phyloP scores from a whole-genome alignment of 2,888 invertebrate species.

The Aethes cnicana region DNA sequence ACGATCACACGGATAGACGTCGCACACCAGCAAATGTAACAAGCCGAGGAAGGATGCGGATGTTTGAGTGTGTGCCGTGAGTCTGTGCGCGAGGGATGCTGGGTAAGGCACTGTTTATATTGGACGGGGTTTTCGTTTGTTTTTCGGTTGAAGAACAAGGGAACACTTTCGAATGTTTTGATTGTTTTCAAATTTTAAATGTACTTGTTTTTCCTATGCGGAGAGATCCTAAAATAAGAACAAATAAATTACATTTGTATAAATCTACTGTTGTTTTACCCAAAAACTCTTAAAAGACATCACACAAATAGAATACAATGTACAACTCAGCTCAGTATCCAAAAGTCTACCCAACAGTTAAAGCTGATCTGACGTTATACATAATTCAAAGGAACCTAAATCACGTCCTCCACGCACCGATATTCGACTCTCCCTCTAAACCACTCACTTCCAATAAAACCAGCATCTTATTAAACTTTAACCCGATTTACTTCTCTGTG shows the following conservation, averaged over 20 bases:
- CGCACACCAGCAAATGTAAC: slow-evolving; percentile 49
- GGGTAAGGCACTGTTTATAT: slow-evolving; percentile 57
- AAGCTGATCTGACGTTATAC: too few species aligned
- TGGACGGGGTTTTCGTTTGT: slow-evolving; percentile 36
- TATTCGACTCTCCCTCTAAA: too few species aligned
- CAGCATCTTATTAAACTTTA: slow-evolving; percentile 53
- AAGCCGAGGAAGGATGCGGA: slow-evolving; percentile 51
- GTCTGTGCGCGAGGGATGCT: slow-evolving; percentile 65
- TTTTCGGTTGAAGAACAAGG: slow-evolving; percentile 4
- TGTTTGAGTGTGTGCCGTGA: slow-evolving; percentile 38
- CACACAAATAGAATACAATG: too few species aligned
- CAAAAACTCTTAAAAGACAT: too few species aligned
- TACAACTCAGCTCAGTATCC: too few species aligned
- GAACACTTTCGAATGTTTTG: slow-evolving; percentile 9
- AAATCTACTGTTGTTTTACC: too few species aligned
- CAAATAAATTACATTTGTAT: too few species aligned
- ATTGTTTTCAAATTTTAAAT: slow-evolving; percentile 5
- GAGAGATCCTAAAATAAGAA: too few species aligned
- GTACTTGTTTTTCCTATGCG: slow-evolving; percentile 30
- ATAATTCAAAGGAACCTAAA: too few species aligned
- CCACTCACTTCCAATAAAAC: slow-evolving; percentile 45
- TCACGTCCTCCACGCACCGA: too few species aligned
- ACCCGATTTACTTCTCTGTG: slow-evolving; percentile 50
- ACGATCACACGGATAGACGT: slow-evolving; percentile 33
- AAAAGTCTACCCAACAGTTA: too few species aligned